Evolutionary conservation across 2,888 invertebrate species (phyloP).

Genomic region (Tachina lurida): DNA sequence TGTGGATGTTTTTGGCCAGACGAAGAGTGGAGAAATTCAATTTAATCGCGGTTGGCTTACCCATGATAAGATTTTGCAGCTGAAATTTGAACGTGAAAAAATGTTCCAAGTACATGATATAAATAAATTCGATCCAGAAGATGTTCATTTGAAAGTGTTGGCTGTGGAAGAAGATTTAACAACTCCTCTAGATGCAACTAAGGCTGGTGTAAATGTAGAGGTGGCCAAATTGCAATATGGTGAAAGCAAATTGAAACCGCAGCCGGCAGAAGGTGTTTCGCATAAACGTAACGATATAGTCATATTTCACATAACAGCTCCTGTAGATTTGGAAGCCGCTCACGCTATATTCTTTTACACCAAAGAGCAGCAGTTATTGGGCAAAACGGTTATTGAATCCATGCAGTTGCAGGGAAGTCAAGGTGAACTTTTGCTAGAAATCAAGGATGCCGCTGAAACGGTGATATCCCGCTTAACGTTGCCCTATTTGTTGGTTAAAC

Average conservation of each 20-base stretch:
- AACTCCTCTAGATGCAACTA: constrained; percentile 39
- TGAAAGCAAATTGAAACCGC: constrained; percentile 76
- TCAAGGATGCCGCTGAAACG: constrained; percentile 88
- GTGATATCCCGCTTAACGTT: constrained; percentile 89
- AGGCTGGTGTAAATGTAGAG: constrained; percentile 76
- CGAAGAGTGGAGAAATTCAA: constrained; percentile 72
- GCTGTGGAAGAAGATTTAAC: constrained; percentile 72
- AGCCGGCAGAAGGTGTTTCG: constrained; percentile 76
- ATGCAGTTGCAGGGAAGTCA: constrained; percentile 89
- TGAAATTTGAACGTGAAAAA: constrained; percentile 89
- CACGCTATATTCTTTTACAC: constrained; percentile 75
- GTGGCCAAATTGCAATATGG: constrained; percentile 78
- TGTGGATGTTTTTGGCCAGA: constrained; percentile 65
- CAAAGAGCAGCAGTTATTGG: constrained; percentile 85
- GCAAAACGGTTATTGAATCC: constrained; percentile 92
- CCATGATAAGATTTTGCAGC: constrained; percentile 89
- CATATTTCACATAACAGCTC: constrained; percentile 79
- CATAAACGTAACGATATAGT: constrained; percentile 78
- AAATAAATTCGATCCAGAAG: constrained; percentile 84
- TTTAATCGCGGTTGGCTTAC: constrained; percentile 93
- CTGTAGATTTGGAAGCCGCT: constrained; percentile 74
- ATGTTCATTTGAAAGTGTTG: constrained; percentile 83
- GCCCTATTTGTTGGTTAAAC: constrained; percentile 84
- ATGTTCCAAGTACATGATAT: constrained; percentile 85
- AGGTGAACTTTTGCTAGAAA: constrained; percentile 88